Conservation (phyloP, 2,888 invertebrate species). For the Hedya salicella region DNA sequence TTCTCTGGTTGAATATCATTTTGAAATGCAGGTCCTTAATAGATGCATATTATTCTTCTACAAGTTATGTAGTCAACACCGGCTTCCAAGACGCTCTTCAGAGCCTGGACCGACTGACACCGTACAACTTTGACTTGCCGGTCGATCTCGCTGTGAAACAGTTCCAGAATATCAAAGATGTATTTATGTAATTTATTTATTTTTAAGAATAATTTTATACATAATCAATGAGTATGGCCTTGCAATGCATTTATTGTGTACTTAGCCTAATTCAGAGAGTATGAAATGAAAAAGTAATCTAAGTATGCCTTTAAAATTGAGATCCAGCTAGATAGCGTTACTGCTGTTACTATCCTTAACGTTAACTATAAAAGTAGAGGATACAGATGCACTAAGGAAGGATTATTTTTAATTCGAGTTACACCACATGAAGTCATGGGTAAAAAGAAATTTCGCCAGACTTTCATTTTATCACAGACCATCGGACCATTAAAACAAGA, state of each 20-base stretch:
- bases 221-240: slow-evolving; percentile 55
- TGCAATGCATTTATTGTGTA: slow-evolving; percentile 37
- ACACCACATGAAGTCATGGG: no score
- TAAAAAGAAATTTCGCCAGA: no score
- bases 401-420: no score
- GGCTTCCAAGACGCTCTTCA: slow-evolving; percentile 98
- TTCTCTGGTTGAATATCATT: slow-evolving; percentile 97
- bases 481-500: no score
- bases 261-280: slow-evolving; percentile 23
- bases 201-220: slow-evolving; percentile 68
- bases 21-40: slow-evolving; percentile 93
- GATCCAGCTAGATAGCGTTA: no score
- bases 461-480: no score
- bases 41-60: slow-evolving; percentile 92
- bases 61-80: slow-evolving; percentile 98
- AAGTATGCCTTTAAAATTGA: no score
- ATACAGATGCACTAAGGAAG: no score
- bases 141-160: slow-evolving; percentile 98
- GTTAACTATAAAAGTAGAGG: no score
- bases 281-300: no score
- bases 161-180: slow-evolving; percentile 98
- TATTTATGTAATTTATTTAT: slow-evolving; percentile 88
- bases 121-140: slow-evolving; percentile 95
- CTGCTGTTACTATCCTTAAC: no score
- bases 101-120: slow-evolving; percentile 94